Percentiles rank a stretch among this genome's conserved stretches.
Conservation (phyloP, 2,113 vertebrate species). For the Miniopterus natalensis region DNA sequence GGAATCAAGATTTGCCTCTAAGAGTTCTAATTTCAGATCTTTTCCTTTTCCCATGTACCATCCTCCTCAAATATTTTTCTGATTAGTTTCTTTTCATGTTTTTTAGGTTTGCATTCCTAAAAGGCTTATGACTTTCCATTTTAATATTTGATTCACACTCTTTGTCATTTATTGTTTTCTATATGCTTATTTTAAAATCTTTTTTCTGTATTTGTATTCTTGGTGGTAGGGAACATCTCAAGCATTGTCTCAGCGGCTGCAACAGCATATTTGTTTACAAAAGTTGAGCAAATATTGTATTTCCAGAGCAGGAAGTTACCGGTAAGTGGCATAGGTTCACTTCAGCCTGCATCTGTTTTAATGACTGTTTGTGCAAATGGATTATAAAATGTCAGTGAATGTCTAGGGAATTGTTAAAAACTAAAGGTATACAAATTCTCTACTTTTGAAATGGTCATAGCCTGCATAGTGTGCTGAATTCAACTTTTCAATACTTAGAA, state of each 20-base stretch:
- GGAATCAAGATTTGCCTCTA: neutral
- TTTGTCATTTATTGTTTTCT: constrained; percentile 18
- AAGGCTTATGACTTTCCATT: neutral
- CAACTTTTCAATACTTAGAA: constrained; percentile 36
- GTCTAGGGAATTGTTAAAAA: constrained; percentile 7
- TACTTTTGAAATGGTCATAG: neutral
- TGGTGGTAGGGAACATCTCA: neutral
- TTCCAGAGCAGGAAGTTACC: neutral
- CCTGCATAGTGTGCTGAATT: neutral
- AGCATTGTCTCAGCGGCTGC: neutral
- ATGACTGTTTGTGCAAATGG: neutral
- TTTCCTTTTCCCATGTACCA: neutral
- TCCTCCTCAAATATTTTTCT: neutral
- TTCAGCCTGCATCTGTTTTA: neutral
- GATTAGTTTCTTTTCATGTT: neutral
- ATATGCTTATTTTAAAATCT: neutral
- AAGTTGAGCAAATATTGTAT: neutral
- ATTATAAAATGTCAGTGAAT: constrained; percentile 18
- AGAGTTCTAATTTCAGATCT: neutral
- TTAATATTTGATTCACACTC: neutral
- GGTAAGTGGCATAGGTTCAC: neutral
- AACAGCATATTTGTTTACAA: neutral
- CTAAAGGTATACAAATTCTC: neutral
- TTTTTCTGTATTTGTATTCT: neutral
- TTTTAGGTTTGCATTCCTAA: neutral